Evolutionary conservation across 2,888 invertebrate species (phyloP).

Genomic region (Furcula furcula): DNA sequence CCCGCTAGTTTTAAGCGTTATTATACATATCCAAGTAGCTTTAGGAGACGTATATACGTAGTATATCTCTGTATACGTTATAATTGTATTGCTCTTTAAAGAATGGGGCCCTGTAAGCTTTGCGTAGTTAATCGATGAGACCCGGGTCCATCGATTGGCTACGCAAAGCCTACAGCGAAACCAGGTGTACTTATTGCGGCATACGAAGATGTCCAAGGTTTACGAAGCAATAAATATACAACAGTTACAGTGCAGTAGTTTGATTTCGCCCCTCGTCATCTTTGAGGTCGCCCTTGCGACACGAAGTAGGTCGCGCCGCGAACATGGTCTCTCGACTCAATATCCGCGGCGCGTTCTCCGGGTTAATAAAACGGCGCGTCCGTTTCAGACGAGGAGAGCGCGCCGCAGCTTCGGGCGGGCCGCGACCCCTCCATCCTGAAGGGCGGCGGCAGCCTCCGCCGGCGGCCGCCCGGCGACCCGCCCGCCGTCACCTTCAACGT

Average conservation of each 20-base stretch:
- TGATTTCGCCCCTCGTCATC: slow-evolving; percentile 45
- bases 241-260: slow-evolving; percentile 49
- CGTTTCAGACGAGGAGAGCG: slow-evolving; percentile 68
- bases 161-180: background rate
- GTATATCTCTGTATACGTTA: background rate
- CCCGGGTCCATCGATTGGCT: background rate
- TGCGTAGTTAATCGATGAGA: too few relatives aligned
- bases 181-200: slow-evolving; percentile 14
- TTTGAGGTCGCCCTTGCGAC: slow-evolving; percentile 16
- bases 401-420: slow-evolving; percentile 46
- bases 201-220: slow-evolving; percentile 20
- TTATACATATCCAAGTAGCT: background rate
- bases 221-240: slow-evolving; percentile 49
- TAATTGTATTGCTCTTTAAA: too few relatives aligned
- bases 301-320: slow-evolving; percentile 11
- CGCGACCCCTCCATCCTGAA: slow-evolving; percentile 62
- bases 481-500: slow-evolving; percentile 76
- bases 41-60: background rate
- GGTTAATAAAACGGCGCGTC: slow-evolving; percentile 30
- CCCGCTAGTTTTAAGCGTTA: background rate
- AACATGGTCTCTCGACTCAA: slow-evolving; percentile 6
- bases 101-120: too few relatives aligned
- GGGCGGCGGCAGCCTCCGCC: slow-evolving; percentile 50
- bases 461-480: slow-evolving; percentile 44
- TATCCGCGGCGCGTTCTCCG: slow-evolving; percentile 10